Conservation (phyloP, 1,140 invertebrate species). For the Anthonomus grandis region DNA sequence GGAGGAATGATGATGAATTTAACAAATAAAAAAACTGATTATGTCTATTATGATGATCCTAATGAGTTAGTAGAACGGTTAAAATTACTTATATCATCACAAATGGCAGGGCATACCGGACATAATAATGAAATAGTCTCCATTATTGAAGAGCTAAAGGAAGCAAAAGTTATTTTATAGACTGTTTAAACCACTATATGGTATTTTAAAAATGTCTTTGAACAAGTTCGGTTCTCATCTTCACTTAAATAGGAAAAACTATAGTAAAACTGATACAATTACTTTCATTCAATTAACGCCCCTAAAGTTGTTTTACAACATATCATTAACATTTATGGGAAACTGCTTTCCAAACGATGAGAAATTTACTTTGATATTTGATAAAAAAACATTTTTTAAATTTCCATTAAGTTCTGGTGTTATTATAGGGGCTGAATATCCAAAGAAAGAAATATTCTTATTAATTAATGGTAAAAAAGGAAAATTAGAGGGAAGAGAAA, state of each 20-base stretch:
- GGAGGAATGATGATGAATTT: not conserved
- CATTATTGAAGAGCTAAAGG: conserved; percentile 44
- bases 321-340: no score
- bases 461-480: no score
- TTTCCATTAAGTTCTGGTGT: no score
- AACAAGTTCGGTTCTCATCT: conserved; percentile 29
- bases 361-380: no score
- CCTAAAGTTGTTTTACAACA: no score
- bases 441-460: no score
- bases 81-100: conserved; percentile 40
- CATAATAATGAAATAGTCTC: conserved; percentile 48
- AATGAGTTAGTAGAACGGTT: conserved; percentile 46
- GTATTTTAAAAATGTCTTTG: conserved; percentile 30
- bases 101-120: conserved; percentile 41
- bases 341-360: no score
- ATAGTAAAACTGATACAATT: no score
- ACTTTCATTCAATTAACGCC: no score
- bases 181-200: not conserved
- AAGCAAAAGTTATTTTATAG: conserved; percentile 20
- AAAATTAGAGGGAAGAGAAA: no score
- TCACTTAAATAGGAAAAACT: not conserved
- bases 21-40: conserved; percentile 28
- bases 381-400: no score
- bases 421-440: no score
- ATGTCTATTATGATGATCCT: conserved; percentile 47